Percentiles rank a stretch among this genome's conserved stretches.
Conservation (phyloP, 1,140 invertebrate genomes). For the Cydia fagiglandana region DNA sequence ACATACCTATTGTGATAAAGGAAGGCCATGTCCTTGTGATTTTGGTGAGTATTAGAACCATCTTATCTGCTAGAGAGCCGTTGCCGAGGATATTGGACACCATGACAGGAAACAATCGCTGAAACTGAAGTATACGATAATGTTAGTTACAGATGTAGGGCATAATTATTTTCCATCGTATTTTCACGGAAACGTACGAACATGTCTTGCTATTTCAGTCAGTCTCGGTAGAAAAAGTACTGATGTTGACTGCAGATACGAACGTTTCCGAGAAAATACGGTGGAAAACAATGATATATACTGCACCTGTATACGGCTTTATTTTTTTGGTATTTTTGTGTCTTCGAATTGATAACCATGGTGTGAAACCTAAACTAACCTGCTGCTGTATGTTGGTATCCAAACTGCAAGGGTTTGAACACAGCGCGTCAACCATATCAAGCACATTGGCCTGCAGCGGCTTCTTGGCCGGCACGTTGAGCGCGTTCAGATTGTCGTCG, state of each 20-base stretch:
- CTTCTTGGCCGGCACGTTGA: constrained; percentile 70
- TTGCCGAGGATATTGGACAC: constrained; percentile 73
- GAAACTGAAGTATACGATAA: constrained; percentile 57
- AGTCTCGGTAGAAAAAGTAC: too few species aligned
- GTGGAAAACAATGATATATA: too few species aligned
- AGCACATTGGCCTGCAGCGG: constrained; percentile 72
- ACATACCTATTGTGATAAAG: constrained; percentile 67
- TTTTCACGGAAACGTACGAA: too few species aligned
- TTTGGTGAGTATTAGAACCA: constrained; percentile 72
- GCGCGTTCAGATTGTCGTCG: constrained; percentile 72
- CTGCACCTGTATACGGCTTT: too few species aligned
- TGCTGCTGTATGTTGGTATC: constrained; percentile 77
- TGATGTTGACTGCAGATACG: too few species aligned
- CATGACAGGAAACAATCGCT: constrained; percentile 73
- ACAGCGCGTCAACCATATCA: constrained; percentile 74
- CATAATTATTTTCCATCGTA: too few species aligned
- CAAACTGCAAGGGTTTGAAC: constrained; percentile 73
- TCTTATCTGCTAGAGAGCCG: constrained; percentile 68
- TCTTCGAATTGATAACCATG: too few species aligned
- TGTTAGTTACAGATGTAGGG: too few species aligned
- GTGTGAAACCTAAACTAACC: too few species aligned
- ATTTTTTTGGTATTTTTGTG: too few species aligned
- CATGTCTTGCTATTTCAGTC: too few species aligned
- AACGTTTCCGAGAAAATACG: too few species aligned
- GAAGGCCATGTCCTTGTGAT: constrained; percentile 71